These are phyloP conservation scores for Episyrphus balteatus DNA, from an alignment of 1,140 invertebrate genomes.

Conservation along the genomic window DNA sequence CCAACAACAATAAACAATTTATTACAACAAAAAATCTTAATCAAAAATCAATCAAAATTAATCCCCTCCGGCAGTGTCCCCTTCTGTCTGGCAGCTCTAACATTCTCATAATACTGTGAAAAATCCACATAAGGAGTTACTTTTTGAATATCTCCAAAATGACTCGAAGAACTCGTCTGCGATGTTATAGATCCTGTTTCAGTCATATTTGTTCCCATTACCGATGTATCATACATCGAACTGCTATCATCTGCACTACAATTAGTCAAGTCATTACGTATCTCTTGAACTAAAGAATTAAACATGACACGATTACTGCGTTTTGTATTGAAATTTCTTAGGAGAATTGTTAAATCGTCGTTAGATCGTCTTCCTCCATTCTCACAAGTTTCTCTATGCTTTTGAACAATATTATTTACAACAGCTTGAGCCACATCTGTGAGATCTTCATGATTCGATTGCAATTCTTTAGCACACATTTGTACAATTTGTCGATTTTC, in stretches of 20 bases:
- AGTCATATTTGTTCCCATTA: too few relatives aligned
- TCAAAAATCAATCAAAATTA: constrained; percentile 27
- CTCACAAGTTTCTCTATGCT: constrained; percentile 61
- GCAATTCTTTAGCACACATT: constrained; percentile 67
- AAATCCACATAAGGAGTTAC: constrained; percentile 81
- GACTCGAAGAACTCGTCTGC: not conserved
- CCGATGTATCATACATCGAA: too few relatives aligned
- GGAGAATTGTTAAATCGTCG: constrained; percentile 73
- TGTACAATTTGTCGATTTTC: constrained; percentile 70
- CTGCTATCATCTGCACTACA: too few relatives aligned
- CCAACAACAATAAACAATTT: too few relatives aligned
- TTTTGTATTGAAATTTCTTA: constrained; percentile 74
- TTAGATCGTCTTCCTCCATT: constrained; percentile 30
- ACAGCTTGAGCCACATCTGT: too few relatives aligned
- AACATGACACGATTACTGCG: too few relatives aligned
- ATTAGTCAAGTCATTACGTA: too few relatives aligned
- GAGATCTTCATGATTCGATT: constrained; percentile 54
- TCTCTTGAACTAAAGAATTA: too few relatives aligned
- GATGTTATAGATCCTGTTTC: too few relatives aligned
- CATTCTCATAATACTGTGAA: constrained; percentile 64
- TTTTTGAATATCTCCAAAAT: constrained; percentile 44
- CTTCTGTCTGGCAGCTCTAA: constrained; percentile 49
- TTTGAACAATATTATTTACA: constrained; percentile 63
- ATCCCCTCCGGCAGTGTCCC: constrained; percentile 46
- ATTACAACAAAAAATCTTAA: not conserved